Percentiles rank a stretch among this genome's conserved stretches.
Conservation (phyloP, 2,797 vertebrate genomes). For the Novumbra hubbsi region DNA sequence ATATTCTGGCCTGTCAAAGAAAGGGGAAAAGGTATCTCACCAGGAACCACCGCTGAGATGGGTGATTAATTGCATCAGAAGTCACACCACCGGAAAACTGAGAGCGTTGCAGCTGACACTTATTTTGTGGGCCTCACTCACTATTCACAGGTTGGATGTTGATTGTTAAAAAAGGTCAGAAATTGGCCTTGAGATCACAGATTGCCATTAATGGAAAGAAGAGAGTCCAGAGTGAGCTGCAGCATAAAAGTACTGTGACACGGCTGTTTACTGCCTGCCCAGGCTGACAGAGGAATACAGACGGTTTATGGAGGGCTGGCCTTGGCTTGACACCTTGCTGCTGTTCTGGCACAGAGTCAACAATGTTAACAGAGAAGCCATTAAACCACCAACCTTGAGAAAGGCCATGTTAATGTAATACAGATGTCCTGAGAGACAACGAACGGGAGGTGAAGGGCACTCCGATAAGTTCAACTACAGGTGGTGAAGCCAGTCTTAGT, state of each 20-base stretch:
- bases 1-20: not conserved
- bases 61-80: not conserved
- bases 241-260: constrained; percentile 7
- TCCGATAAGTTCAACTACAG: constrained; percentile 27
- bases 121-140: not conserved
- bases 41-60: not conserved
- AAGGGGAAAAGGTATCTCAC: not conserved
- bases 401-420: constrained; percentile 8
- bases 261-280: constrained; percentile 2
- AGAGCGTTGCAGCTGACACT: not conserved
- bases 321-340: constrained; percentile 47
- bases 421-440: constrained; percentile 28
- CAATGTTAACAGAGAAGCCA: constrained; percentile 26
- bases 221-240: not conserved
- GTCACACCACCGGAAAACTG: not conserved
- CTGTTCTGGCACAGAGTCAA: constrained; percentile 43
- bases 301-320: constrained; percentile 18
- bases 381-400: constrained; percentile 47
- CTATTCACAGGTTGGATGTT: not conserved
- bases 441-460: constrained; percentile 10
- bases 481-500: not conserved
- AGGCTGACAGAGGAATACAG: constrained; percentile 8
- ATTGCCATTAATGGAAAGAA: not conserved
- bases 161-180: not conserved
- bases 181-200: not conserved